Evolutionary conservation across 2,888 invertebrate genomes (phyloP).

Genomic region (Pelosia muscerda): DNA sequence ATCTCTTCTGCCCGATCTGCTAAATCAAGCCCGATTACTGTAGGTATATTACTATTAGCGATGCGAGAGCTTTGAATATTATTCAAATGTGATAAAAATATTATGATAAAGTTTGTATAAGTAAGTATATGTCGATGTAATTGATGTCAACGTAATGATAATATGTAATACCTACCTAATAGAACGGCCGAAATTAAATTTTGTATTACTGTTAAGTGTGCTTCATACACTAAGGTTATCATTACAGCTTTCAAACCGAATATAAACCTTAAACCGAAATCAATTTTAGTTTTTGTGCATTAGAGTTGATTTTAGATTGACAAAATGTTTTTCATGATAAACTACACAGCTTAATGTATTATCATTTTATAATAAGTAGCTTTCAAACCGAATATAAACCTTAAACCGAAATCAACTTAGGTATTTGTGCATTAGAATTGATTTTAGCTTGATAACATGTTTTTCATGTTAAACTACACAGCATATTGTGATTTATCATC

Average conservation of each 20-base stretch:
- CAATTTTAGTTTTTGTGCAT: background rate
- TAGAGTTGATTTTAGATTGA: no score
- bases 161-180: slow-evolving; percentile 11
- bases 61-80: slow-evolving; percentile 38
- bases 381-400: no score
- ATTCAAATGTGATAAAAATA: slow-evolving; percentile 44
- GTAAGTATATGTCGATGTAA: background rate
- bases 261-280: background rate
- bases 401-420: no score
- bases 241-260: background rate
- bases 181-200: slow-evolving; percentile 36
- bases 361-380: no score
- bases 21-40: slow-evolving; percentile 16
- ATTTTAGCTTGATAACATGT: no score
- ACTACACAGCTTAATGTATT: background rate
- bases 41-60: slow-evolving; percentile 19
- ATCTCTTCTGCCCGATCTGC: background rate
- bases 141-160: background rate
- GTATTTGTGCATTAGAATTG: no score
- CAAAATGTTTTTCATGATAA: background rate
- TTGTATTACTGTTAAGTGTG: slow-evolving; percentile 21
- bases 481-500: background rate
- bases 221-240: slow-evolving; percentile 1
- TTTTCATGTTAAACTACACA: no score
- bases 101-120: slow-evolving; percentile 9